Base-by-base conservation (phyloP, 2,113 vertebrate species). In the Mesoclemmys tuberculata region DNA sequence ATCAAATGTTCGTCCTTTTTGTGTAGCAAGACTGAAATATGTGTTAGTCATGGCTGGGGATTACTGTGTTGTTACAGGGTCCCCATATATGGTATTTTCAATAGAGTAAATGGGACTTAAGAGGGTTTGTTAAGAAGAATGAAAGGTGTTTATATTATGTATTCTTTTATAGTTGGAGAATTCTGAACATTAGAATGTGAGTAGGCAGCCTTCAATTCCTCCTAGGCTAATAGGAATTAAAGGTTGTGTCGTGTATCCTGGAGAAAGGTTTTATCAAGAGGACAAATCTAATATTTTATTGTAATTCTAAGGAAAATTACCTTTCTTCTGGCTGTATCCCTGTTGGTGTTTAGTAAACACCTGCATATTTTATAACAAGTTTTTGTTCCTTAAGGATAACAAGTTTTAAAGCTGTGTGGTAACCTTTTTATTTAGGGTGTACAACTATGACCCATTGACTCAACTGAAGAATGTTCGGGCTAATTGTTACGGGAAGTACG, bases 371-470 rank as follows among this genome's bases (percentile, higher is more conserved):
- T n/a, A 22, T 38, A 71, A 71, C 35, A 38, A 24, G 19, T 35
- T 44, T 41, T 79, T 46, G 16, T 7, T 68, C 49, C 75, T 81
- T 58, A 68, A 5, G 3, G 51, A n/a, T 35, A n/a, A 14, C 13
- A 80, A 90, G 64, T 86, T 91, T 71, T 56, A 80, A 51, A 78
- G 81, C 27, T 14, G 51, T 84, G 5, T 55, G 0, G 68, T 89
- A 79, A 51, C 41, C 12, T 84, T 87, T 90, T 94, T 96, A 48
- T 95, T 35, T 94, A 99, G 99, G 95, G 94, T 99, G 8, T 99
- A 99, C 95, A 99, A 99, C 98, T 99, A 99, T 3, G 99, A 99
- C 16, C 99, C 99, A 0, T 74, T 99, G 74, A 99, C 98, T 44
- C 98, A 98, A 5, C 96, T 99, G 95, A 99, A 99, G 90, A 99